These are phyloP conservation scores for Xestia sexstrigata DNA, from an alignment of 2,888 invertebrate species.

Conservation along the genomic window DNA sequence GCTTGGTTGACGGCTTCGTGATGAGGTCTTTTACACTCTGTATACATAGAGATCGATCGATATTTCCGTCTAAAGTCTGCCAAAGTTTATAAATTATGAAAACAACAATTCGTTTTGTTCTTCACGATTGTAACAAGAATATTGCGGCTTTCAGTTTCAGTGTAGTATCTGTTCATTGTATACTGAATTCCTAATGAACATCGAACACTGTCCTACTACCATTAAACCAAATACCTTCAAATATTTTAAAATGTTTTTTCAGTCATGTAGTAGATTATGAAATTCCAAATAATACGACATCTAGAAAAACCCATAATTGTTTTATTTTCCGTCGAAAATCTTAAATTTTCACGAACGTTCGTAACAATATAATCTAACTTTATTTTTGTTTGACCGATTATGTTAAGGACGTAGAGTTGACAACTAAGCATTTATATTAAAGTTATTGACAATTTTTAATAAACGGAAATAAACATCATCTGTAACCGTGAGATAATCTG, in stretches of 20 bases:
- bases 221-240: background rate
- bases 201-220: background rate
- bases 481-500: background rate
- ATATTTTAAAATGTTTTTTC: background rate
- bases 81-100: conserved; percentile 9
- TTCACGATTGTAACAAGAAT: background rate
- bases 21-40: no score
- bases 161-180: conserved; percentile 1
- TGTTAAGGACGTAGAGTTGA: background rate
- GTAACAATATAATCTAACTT: background rate
- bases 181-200: background rate
- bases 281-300: background rate
- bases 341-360: background rate
- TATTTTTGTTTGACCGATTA: background rate
- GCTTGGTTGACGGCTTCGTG: no score
- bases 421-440: background rate
- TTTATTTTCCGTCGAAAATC: background rate
- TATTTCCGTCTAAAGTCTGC: background rate
- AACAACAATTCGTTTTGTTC: conserved; percentile 9
- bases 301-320: background rate
- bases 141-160: conserved; percentile 15
- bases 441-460: background rate
- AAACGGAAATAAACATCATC: background rate
- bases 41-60: background rate
- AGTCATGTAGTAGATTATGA: background rate